Evolutionary conservation across 2,888 invertebrate genomes (phyloP), one percentile per base, ranked within the genome.

Genomic region (Eumacrocentrus americanus): DNA sequence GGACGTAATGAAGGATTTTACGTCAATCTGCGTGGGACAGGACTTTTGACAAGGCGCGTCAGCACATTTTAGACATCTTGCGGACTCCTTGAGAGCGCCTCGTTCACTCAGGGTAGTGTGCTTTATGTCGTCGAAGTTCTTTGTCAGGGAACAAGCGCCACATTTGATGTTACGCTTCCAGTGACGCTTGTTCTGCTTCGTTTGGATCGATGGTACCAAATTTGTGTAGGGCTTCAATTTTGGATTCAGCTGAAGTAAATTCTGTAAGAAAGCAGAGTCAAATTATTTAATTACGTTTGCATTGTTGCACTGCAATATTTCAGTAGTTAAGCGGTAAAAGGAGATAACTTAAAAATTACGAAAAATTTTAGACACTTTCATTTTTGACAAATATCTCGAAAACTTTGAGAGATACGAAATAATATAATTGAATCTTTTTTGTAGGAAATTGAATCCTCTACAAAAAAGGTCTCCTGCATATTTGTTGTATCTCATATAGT

Each of bases 31-130:
- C 0, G 98, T 99, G 0, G 99, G 99, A 68, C 99, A 99, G 1
- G 96, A 95, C 81, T 98, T 98, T 82, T 98, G 98, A 75, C 98
- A 98, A 0, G 98, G 98, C 0, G 98, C 97, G 82, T 98, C 98
- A 0, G 92, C 94, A 78, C 95, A 95, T 79, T 95, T 95, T 16
- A 95, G 83, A 72, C 95, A 95, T 50, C 95, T 84, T 0, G 91
- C 88, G 0, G 97, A 94, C 81, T 98, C 98, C 66, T 85, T 88
- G 34, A 99, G 82, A 0, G 98, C 98, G 0, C 92, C 98, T 12
- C 98, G 87, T 81, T 99, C 98, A 57, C 97, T 96, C 44, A 99
- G 78, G 0, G 98, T 98, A 1, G 98, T 98, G 73, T 95, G 97
- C 79, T 99, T 99, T 63, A 98, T 92, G 75, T 99, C 98, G 66